A percentile compares a stretch with the other conserved stretches of the same genome.
These are phyloP conservation scores for Drosophila helvetica DNA, from an alignment of 2,888 invertebrate species.

Conservation along the genomic window DNA sequence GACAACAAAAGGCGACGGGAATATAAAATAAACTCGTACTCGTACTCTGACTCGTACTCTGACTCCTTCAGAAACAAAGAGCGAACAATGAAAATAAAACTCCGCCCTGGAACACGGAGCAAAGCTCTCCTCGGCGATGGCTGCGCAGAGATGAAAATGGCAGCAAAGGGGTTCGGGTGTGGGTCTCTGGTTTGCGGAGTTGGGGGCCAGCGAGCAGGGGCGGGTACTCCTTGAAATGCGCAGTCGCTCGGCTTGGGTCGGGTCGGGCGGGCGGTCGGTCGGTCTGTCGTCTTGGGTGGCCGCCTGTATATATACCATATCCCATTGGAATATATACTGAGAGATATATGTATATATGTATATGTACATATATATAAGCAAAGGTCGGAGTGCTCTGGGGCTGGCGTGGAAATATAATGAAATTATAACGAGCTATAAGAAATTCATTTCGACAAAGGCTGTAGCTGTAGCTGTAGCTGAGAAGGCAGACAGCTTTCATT, in stretches of 20 bases:
- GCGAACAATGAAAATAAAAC: constrained; percentile 62
- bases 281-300: constrained; percentile 40
- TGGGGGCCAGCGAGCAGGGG: constrained; percentile 33
- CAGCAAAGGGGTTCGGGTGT: constrained; percentile 30
- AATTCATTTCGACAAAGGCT: constrained; percentile 63
- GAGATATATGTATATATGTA: constrained; percentile 10
- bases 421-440: constrained; percentile 78
- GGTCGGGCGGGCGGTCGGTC: neutral
- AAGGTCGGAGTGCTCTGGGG: constrained; percentile 17
- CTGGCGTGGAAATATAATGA: constrained; percentile 66
- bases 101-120: constrained; percentile 65
- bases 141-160: constrained; percentile 71
- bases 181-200: neutral
- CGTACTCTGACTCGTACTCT: neutral
- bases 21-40: constrained; percentile 33
- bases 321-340: neutral
- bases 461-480: neutral
- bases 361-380: constrained; percentile 30
- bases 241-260: constrained; percentile 73
- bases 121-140: constrained; percentile 67
- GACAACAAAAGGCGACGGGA: constrained; percentile 41
- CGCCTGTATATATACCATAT: constrained; percentile 19
- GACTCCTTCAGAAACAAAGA: constrained; percentile 33
- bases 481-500: constrained; percentile 48
- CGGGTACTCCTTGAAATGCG: constrained; percentile 78